Base-by-base conservation (phyloP, 1,140 invertebrate genomes). In the Delia radicum region DNA sequence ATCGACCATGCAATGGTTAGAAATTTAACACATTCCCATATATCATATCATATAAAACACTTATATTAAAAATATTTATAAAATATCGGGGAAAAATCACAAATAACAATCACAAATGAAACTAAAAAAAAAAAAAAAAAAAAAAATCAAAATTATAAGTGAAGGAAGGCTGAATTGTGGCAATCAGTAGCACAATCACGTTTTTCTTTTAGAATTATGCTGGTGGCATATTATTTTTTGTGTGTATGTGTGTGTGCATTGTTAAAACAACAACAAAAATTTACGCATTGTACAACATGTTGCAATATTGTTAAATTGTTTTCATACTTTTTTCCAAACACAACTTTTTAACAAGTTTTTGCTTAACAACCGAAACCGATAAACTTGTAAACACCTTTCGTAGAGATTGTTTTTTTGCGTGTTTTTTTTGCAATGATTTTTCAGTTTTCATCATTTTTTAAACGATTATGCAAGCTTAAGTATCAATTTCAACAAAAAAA, bases 151-250 rank as follows among this genome's bases (percentile, higher is more conserved):
- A 42, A 10, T 13, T 21, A 55, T 6, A 21, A 55, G 48, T 55
- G n/a, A 4, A 10, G 48, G 21, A 55, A 55, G 48, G 48, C 8
- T 18, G 48, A 24, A 10, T 42, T 15, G 29, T 37, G 65, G 65
- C 65, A 69, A 69, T 69, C 65, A 69, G 65, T 69, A 69, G 65
- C 65, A 69, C 65, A 69, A 69, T 69, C 65, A 69, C 65, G 65
- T 69, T 69, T 69, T 69, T 21, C 65, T 33, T 69, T 69, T 21
- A 69, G 65, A 69, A 69, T 69, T 69, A 69, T 69, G 65, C 65
- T 69, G 65, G 65, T 69, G 65, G 65, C 65, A 69, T 69, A 69
- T 69, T 21, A 37, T 69, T 69, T 33, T 69, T 67, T 28, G n/a
- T 67, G 28, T 27, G 3, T 28, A 67, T 31, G 7, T 24, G 21